Evolutionary conservation across 2,797 vertebrate genomes (phyloP), one percentile per base, ranked within the genome.

Genomic region (Rhinella marina): DNA sequence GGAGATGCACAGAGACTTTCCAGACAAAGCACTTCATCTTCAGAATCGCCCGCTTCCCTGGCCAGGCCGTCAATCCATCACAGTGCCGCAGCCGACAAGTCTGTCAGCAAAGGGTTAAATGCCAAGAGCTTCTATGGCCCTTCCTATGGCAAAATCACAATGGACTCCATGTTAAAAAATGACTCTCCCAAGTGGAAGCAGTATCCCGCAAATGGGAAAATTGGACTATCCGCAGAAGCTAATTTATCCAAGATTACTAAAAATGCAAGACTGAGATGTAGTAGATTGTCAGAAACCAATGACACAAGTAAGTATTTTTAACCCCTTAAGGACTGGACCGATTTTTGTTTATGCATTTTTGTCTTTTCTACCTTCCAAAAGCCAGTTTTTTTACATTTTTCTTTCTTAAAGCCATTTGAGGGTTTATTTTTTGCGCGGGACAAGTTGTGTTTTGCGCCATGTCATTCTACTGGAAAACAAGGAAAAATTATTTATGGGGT

Each of bases 281-380:
- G 92, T 70, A 96, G 93, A 91, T 93, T 94, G 25, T 95, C 95
- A 52, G 94, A 97, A 87, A 92, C 97, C 90, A 98, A 96, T 83
- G 97, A 99, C 93, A 96, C 97, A 91, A 99, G 98, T 99, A 95
- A 98, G 97, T 13, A 29, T 3, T 66, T 14, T 62, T 61, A 19
- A 17, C 32, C 32, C 32, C 32, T 41, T 41, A 41, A 41, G 32
- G 32, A 41, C 32, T 41, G 32, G 32, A 5, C 32, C 3, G 5
- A 41, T 41, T 41, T 0, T 41, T 41, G 32, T 41, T 41, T 41
- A 41, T 3, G 3, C 32, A 32, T 32, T 17, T 6, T 5, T 3
- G 2, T 14, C 14, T 62, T 23, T 62, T 32, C 32, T 32, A 3
- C 32, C 32, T 32, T 32, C 32, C 32, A 41, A n/a, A n/a, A n/a